Conservation (phyloP, 2,888 invertebrate genomes). For the Athrips mouffetella region DNA sequence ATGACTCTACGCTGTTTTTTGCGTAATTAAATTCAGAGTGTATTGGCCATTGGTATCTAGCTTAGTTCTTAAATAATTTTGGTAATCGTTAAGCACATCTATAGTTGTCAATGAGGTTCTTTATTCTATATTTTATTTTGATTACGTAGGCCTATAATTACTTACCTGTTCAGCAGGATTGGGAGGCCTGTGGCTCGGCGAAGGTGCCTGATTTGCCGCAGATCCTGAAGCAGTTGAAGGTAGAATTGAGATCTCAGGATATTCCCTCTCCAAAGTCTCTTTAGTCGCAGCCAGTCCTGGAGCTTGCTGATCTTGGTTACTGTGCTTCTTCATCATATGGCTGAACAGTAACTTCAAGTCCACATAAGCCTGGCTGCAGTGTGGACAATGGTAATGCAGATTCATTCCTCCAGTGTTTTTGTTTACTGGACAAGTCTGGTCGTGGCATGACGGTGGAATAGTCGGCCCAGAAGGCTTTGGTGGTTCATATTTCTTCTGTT, state of each 20-base stretch:
- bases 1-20: no score
- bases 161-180: constrained; percentile 70
- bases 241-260: constrained; percentile 73
- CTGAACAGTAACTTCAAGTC: constrained; percentile 67
- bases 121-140: no score
- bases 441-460: constrained; percentile 79
- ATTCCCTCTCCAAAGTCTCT: constrained; percentile 74
- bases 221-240: constrained; percentile 72
- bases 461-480: constrained; percentile 62
- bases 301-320: constrained; percentile 63
- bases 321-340: constrained; percentile 73
- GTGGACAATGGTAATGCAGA: constrained; percentile 69
- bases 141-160: no score
- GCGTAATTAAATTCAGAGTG: no score
- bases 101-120: no score
- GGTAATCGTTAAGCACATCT: no score
- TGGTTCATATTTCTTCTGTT: constrained; percentile 58
- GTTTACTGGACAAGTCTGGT: constrained; percentile 71
- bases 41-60: no score
- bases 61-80: no score
- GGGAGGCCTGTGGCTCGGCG: constrained; percentile 63
- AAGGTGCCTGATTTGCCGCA: constrained; percentile 59
- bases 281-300: constrained; percentile 72
- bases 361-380: constrained; percentile 69
- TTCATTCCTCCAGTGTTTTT: constrained; percentile 71